Evolutionary conservation across 2,888 invertebrate genomes (phyloP), one percentile per base, ranked within the genome.

Genomic region (Chalcis sispes): DNA sequence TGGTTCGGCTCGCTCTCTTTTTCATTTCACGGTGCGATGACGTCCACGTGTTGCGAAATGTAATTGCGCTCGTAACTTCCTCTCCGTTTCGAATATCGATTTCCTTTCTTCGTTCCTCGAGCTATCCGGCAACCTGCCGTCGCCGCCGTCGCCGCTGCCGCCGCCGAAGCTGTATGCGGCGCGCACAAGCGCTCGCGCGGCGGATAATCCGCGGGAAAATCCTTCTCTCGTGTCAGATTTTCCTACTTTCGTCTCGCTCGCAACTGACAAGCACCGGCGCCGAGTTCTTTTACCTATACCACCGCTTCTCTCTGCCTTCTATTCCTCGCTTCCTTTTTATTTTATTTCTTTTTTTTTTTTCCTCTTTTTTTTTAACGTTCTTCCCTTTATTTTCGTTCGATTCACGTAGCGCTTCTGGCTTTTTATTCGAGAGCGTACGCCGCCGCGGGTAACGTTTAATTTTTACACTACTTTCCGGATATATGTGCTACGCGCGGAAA

Each of bases 31-130:
- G 56, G 62, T 40, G 69, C 72, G 70, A 69, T 65, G 71, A 74
- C 70, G 76, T 29, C 20, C 52, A 23, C 69, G 66, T 74, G 56
- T 69, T 66, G 70, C 77, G 48, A 72, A 77, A 77, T 77, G 77
- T 75, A 77, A 77, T 77, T 77, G 74, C 74, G 67, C 77, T 75
- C 77, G 77, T 74, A 72, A 77, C 77, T 74, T 62, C 56, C 73
- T 58, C 64, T 65, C 13, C 72, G 70, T 75, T 75, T 77, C 77
- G 72, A 77, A 77, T 77, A 77, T 77, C 73, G 77, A 77, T 77
- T 77, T 73, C 61, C 77, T 69, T 77, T 77, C 77, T 77, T 73
- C 69, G 52, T 15, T 10, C 4, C 50, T 48, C 10, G 54, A 0
- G 5, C 7, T 18, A 18, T n/a, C 7, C 3, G 48, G n/a, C n/a